Evolutionary conservation across 2,888 invertebrate genomes (phyloP).

Genomic region (Cancer borealis): DNA sequence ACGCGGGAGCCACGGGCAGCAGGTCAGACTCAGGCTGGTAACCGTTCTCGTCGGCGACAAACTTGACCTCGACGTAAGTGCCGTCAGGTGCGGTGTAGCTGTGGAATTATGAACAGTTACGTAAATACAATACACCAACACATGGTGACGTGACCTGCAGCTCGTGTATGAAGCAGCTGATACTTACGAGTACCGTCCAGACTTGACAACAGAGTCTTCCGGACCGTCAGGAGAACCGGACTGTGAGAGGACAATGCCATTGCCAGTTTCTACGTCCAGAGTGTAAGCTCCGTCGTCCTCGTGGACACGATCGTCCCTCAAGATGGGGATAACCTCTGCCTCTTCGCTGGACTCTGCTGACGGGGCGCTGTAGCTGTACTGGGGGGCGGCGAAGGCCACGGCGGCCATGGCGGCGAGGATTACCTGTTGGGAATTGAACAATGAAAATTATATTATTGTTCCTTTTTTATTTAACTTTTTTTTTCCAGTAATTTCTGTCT

Average conservation of each 20-base stretch:
- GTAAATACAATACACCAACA: neutral
- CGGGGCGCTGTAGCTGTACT: slow-evolving; percentile 49
- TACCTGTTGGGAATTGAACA: neutral
- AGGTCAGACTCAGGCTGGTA: slow-evolving; percentile 70
- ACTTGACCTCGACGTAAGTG: slow-evolving; percentile 42
- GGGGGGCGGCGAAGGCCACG: slow-evolving; percentile 59
- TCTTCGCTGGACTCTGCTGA: neutral
- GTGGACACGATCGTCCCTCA: slow-evolving; percentile 74
- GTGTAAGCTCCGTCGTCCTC: slow-evolving; percentile 71
- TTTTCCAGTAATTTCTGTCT: too few species aligned
- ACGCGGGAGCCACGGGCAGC: slow-evolving; percentile 74
- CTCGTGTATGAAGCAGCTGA: neutral
- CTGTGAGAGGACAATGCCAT: slow-evolving; percentile 68
- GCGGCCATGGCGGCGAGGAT: slow-evolving; percentile 57
- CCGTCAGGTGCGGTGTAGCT: slow-evolving; percentile 66
- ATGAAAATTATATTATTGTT: too few species aligned
- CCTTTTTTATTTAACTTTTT: too few species aligned
- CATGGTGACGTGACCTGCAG: neutral
- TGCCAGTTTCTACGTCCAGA: slow-evolving; percentile 74
- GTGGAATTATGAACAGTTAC: neutral
- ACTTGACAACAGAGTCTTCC: slow-evolving; percentile 60
- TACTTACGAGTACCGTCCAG: slow-evolving; percentile 70
- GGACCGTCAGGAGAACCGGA: slow-evolving; percentile 64
- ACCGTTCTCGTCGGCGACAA: slow-evolving; percentile 63
- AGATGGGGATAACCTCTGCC: slow-evolving; percentile 59